Base-by-base conservation (phyloP, 2,888 invertebrate species). In the Deilephila elpenor region DNA sequence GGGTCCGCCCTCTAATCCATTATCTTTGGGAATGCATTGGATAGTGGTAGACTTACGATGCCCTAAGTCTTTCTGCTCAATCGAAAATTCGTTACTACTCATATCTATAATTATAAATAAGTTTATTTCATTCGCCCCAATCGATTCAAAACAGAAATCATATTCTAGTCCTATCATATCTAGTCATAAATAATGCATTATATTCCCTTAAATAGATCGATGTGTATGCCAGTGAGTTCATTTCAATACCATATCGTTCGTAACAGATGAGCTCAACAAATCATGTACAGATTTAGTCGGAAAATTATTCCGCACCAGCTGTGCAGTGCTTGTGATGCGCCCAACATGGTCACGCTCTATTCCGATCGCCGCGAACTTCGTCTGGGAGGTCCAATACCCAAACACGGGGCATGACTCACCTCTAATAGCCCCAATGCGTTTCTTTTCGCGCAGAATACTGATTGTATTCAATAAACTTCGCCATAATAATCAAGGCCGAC, bases 401-500 rank as follows among this genome's bases (percentile, higher is more conserved):
- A 64, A 64, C 64, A 74, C 64, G 67, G 71, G 32, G 59, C 44
- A 74, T 74, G 74, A 74, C 44, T 74, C 71, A 74, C 56, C 5
- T 20, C 67, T 29, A 71, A 37, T 34, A n/a, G 62, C 44, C 67
- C 44, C 51, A 14, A 67, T 67, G 20, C 34, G 67, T 67, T 64
- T 71, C 67, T 72, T 70, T 72, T 74, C 60, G 72, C 70, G 64
- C 62, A 56, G 72, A 72, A 72, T 72, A 72, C 73, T 71, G 61
- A 75, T 74, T 75, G 74, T 76, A 76, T 76, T 75, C 74, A 70
- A 75, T 78, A 77, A 71, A 59, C 29, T 62, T 71, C 56, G 25
- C 62, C 71, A 62, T 62, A 71, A 25, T 20, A 34, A 67, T 72
- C 81, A 84, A 84, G 84, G 83, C 76, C 80, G 73, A 72, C 51